These are phyloP conservation scores for Pyralis farinalis DNA, from an alignment of 2,888 invertebrate genomes.

Conservation along the genomic window DNA sequence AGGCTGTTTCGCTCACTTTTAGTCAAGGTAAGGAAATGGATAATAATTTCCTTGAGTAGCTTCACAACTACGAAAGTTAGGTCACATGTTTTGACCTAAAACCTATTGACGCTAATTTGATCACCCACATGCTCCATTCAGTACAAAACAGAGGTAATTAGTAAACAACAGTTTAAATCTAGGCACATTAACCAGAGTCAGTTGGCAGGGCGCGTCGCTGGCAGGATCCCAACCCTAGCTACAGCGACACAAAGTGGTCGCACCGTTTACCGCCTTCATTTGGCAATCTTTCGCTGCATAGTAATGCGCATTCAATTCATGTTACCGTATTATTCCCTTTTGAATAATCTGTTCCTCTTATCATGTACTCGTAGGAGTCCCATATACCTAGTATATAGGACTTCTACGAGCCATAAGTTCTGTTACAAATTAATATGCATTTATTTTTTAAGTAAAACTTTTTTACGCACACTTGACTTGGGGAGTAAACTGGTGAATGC, in stretches of 20 bases:
- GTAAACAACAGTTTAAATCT: conserved; percentile 35
- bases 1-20: no score
- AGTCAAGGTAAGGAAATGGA: no score
- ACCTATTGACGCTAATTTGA: neutral
- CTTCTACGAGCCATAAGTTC: no score
- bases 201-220: conserved; percentile 37
- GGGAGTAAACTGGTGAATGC: no score
- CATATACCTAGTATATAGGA: neutral
- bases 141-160: conserved; percentile 27
- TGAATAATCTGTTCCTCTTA: conserved; percentile 30
- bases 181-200: conserved; percentile 39
- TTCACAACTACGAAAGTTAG: no score
- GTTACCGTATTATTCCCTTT: conserved; percentile 36
- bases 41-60: no score
- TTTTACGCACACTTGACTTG: no score
- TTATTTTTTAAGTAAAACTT: no score
- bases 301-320: conserved; percentile 50
- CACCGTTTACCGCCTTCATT: conserved; percentile 60
- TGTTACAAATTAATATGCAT: no score
- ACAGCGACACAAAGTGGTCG: conserved; percentile 45
- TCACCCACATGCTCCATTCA: neutral
- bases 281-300: conserved; percentile 62
- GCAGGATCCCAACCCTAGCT: conserved; percentile 11
- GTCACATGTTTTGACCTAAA: neutral
- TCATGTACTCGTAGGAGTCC: neutral